Conservation (phyloP, 1,140 invertebrate species). For the Pemphigus obesinymphae region DNA sequence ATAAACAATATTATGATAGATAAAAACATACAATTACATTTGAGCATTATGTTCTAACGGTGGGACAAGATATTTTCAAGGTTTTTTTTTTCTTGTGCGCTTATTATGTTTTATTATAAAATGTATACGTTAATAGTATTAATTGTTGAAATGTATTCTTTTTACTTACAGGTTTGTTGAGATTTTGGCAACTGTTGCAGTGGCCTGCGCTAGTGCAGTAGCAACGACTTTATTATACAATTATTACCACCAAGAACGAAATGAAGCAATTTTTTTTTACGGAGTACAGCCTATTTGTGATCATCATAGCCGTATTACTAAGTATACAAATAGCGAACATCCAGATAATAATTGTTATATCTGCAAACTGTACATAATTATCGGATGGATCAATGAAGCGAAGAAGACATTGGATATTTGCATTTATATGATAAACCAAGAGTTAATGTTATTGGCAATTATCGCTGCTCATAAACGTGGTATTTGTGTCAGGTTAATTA, state of each 20-base stretch:
- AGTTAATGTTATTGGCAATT: background rate
- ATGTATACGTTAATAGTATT: too few relatives aligned
- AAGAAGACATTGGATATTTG: background rate
- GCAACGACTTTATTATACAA: background rate
- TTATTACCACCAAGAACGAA: background rate
- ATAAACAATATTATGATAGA: background rate
- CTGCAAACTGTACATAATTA: background rate
- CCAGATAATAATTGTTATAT: background rate
- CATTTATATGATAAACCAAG: background rate
- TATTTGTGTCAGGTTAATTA: background rate
- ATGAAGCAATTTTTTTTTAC: background rate
- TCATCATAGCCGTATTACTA: background rate
- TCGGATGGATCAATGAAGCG: background rate
- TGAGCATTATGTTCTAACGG: too few relatives aligned
- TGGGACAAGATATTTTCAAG: too few relatives aligned
- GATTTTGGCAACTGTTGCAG: background rate
- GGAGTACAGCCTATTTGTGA: background rate
- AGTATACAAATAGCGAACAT: background rate
- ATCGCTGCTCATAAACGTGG: conserved; percentile 22
- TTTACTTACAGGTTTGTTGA: background rate
- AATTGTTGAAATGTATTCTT: background rate
- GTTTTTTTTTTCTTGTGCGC: too few relatives aligned
- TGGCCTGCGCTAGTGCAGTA: background rate
- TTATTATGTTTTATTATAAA: too few relatives aligned
- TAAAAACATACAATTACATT: background rate